Evolutionary conservation across 1,140 invertebrate genomes (phyloP).

Genomic region (Drosophila erecta): DNA sequence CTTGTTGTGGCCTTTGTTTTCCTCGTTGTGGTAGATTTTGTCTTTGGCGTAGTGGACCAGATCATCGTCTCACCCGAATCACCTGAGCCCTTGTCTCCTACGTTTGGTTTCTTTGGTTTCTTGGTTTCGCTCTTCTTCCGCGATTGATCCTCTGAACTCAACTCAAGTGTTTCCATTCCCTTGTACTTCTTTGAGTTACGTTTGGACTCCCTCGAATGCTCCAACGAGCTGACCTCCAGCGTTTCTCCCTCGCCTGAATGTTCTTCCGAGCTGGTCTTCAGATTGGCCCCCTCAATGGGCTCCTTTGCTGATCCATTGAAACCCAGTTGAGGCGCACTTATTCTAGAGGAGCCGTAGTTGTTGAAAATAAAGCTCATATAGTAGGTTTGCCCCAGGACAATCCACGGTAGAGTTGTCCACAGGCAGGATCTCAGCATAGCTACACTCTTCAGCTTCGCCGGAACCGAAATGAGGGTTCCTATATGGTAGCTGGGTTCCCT

Average conservation of each 20-base stretch:
- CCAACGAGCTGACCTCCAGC: constrained; percentile 24
- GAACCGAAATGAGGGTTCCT: constrained; percentile 1
- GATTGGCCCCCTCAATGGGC: neutral
- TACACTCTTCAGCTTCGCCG: neutral
- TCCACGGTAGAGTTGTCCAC: constrained; percentile 40
- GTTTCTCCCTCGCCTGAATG: constrained; percentile 6
- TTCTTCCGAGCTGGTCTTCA: constrained; percentile 12
- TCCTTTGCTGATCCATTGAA: neutral
- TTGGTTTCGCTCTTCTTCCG: neutral
- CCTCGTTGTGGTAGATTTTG: too few species aligned
- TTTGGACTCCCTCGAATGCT: constrained; percentile 5
- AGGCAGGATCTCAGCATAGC: constrained; percentile 44
- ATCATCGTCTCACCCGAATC: neutral
- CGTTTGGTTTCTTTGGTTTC: neutral
- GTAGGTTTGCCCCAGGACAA: constrained; percentile 54
- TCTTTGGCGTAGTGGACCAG: neutral
- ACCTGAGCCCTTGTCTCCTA: neutral
- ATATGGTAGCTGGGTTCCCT: constrained; percentile 27
- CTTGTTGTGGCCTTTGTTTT: neutral
- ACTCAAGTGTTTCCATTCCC: constrained; percentile 16
- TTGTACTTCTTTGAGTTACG: neutral
- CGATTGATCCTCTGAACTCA: constrained; percentile 23
- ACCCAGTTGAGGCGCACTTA: constrained; percentile 4
- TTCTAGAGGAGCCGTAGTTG: constrained; percentile 28
- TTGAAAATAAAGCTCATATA: constrained; percentile 72